Conservation (phyloP, 2,888 invertebrate genomes). For the Rhaphigaster nebulosa region DNA sequence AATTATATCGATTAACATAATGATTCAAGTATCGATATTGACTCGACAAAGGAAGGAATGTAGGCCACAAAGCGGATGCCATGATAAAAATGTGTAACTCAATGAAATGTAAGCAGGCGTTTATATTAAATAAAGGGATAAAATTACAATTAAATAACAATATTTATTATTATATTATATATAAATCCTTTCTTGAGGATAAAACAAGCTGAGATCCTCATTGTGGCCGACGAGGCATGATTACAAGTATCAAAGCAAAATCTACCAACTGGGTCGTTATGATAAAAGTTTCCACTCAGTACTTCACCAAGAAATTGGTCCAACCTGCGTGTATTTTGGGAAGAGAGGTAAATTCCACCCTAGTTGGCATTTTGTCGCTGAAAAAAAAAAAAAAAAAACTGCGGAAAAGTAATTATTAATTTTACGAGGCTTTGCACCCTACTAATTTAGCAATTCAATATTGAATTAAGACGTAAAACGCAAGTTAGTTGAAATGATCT, state of each 20-base stretch:
- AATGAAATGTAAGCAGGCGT: too few relatives aligned
- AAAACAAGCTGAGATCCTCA: too few relatives aligned
- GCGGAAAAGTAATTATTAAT: background rate
- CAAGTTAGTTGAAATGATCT: background rate
- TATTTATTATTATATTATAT: background rate
- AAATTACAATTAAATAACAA: background rate
- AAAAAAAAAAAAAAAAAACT: background rate
- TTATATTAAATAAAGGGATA: too few relatives aligned
- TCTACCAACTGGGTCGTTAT: background rate
- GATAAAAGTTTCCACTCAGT: background rate
- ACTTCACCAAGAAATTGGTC: background rate
- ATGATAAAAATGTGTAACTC: too few relatives aligned
- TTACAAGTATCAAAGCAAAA: background rate
- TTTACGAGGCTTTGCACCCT: background rate
- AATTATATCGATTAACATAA: background rate
- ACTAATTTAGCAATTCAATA: background rate
- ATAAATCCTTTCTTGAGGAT: background rate
- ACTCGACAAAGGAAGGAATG: slow-evolving; percentile 25
- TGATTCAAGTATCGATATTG: background rate
- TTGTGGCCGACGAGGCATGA: background rate
- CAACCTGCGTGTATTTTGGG: background rate
- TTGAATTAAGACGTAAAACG: background rate
- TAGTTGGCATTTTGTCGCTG: background rate
- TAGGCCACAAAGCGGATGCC: background rate
- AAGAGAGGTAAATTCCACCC: background rate